These are phyloP conservation scores for Dryas iulia DNA, from an alignment of 1,140 invertebrate genomes.

Conservation along the genomic window DNA sequence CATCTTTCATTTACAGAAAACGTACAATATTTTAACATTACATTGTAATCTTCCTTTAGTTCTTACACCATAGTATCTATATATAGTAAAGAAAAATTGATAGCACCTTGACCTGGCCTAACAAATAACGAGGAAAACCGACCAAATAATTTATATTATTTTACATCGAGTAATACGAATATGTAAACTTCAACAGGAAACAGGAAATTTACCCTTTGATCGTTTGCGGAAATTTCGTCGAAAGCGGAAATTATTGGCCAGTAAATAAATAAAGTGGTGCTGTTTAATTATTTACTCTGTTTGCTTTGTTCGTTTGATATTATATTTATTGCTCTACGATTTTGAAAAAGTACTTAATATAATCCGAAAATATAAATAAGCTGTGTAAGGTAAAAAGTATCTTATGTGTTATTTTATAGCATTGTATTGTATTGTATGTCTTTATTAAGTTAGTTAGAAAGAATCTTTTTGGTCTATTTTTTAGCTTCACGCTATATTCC, in stretches of 20 bases:
- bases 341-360: not conserved
- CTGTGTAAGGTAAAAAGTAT: too few relatives aligned
- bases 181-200: not conserved
- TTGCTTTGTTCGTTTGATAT: not conserved
- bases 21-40: too few relatives aligned
- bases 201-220: not conserved
- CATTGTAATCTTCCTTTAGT: too few relatives aligned
- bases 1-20: too few relatives aligned
- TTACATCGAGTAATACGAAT: not conserved
- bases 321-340: not conserved
- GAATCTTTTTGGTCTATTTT: too few relatives aligned
- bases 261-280: not conserved
- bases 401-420: too few relatives aligned
- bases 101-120: not conserved
- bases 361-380: not conserved
- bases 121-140: not conserved
- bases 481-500: too few relatives aligned
- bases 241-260: constrained; percentile 2
- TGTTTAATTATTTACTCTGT: not conserved
- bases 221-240: constrained; percentile 10
- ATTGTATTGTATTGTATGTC: too few relatives aligned
- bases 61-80: too few relatives aligned
- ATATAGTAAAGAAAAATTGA: too few relatives aligned
- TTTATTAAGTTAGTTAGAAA: too few relatives aligned
- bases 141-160: not conserved